phyloP scores from a whole-genome alignment of 2,113 vertebrate genomes.

The Brachypodius melanocephalos region DNA sequence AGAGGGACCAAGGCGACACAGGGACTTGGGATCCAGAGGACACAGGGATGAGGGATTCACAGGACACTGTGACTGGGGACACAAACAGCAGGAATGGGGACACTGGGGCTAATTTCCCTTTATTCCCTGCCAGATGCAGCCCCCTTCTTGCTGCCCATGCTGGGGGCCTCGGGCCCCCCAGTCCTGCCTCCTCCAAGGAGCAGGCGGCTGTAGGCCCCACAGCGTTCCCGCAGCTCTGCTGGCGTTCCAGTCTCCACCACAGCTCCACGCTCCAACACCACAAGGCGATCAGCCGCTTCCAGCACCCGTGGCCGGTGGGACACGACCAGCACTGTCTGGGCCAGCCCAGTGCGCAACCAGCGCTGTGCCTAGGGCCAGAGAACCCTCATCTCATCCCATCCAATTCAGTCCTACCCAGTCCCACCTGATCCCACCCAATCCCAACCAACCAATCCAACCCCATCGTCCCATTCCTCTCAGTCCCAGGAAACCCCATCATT shows the following conservation, averaged over 20 bases:
- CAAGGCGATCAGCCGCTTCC: background rate
- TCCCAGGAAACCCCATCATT: background rate
- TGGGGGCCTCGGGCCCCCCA: rapidly evolving
- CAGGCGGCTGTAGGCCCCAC: background rate
- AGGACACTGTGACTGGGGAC: background rate
- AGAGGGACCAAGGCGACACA: too few species aligned
- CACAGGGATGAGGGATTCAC: background rate
- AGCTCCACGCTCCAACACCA: background rate
- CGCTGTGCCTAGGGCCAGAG: background rate
- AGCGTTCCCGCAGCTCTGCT: background rate
- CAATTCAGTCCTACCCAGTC: background rate
- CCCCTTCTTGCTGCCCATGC: rapidly evolving
- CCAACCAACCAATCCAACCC: background rate
- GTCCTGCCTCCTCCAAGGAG: background rate
- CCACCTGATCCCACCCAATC: background rate
- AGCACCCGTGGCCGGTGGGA: background rate
- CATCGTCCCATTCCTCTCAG: background rate
- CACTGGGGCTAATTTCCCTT: background rate
- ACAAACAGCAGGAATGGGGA: background rate
- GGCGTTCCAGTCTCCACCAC: background rate
- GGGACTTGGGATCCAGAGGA: background rate
- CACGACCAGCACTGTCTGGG: background rate
- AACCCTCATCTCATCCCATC: background rate
- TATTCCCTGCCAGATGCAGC: background rate
- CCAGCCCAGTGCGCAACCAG: background rate